Conservation (phyloP, 2,797 vertebrate genomes). For the Diplodus puntazzo region DNA sequence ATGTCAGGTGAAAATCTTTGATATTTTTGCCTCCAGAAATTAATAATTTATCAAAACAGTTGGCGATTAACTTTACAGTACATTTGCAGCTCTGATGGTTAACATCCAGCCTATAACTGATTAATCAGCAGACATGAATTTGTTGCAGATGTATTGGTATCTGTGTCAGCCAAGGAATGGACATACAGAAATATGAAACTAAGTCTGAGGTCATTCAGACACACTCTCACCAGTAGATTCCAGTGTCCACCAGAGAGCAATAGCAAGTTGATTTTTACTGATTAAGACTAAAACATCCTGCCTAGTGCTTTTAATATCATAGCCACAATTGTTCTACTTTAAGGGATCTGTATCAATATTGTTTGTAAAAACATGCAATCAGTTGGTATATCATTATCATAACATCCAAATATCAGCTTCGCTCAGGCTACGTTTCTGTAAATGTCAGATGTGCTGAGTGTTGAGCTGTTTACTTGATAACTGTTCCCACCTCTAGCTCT, state of each 20-base stretch:
- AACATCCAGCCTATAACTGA: too few relatives aligned
- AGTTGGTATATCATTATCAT: background rate
- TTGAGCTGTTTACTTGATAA: background rate
- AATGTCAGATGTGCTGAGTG: background rate
- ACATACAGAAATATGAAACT: background rate
- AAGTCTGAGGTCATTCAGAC: background rate
- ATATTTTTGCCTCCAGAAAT: too few relatives aligned
- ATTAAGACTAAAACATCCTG: background rate
- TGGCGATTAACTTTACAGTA: too few relatives aligned
- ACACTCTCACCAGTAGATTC: too few relatives aligned
- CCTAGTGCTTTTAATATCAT: background rate
- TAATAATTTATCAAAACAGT: too few relatives aligned
- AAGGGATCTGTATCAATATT: background rate
- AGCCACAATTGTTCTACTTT: background rate
- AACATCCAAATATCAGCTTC: background rate
- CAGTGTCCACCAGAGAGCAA: too few relatives aligned
- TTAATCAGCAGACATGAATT: background rate
- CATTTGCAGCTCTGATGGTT: too few relatives aligned
- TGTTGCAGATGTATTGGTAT: background rate
- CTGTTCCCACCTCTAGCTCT: slow-evolving; percentile 82
- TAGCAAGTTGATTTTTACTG: background rate
- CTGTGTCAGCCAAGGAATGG: background rate
- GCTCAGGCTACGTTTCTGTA: background rate
- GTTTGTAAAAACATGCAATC: background rate
- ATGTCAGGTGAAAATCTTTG: too few relatives aligned